Evolutionary conservation across 1,140 invertebrate genomes (phyloP), one percentile per base, ranked within the genome.

Genomic region (Aphidius ervi): DNA sequence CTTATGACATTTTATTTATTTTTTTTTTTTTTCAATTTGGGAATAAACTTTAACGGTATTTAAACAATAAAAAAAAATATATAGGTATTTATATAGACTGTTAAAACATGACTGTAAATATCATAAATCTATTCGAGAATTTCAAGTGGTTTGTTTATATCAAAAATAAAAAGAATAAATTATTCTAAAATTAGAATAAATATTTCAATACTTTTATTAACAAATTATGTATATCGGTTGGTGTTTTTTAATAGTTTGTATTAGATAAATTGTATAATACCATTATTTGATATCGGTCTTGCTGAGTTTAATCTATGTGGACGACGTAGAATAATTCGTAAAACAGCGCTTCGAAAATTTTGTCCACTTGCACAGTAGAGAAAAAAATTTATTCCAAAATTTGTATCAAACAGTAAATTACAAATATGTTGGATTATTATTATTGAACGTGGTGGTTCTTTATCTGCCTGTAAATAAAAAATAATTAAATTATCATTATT

Each of bases 301-400:
- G 49, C 56, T 16, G 56, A 49, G 49, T 64, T 68, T 62, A 65
- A 66, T 59, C 76, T 64, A 61, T 75, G 66, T 65, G 68, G 61
- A 60, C 75, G 67, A 31, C 71, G 63, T 40, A 72, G 67, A 53
- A 80, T 78, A 10, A 82, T 65, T 1, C 67, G 60, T 1, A 70
- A 45, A 4, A 88, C 74, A 3, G 85, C 85, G 63, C 82, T 83
- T 39, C 90, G 80, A 73, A 94, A 94, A 77, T 91, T 91, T 70
- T 90, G 86, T 5, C 91, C 91, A 64, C 84, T 88, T 58, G 90
- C 82, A 69, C 90, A 92, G 76, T 94, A 94, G 16, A 94, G 80
- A n/a, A 90, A 80, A 74, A 94, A 93, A 80, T 93, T 93, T 52
- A 93, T 89, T 52, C 88, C 88, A 69, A 92, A 93, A 75, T 93